These are phyloP conservation scores for Oasisia sp. DNA, from an alignment of 2,888 invertebrate genomes.

Conservation along the genomic window DNA sequence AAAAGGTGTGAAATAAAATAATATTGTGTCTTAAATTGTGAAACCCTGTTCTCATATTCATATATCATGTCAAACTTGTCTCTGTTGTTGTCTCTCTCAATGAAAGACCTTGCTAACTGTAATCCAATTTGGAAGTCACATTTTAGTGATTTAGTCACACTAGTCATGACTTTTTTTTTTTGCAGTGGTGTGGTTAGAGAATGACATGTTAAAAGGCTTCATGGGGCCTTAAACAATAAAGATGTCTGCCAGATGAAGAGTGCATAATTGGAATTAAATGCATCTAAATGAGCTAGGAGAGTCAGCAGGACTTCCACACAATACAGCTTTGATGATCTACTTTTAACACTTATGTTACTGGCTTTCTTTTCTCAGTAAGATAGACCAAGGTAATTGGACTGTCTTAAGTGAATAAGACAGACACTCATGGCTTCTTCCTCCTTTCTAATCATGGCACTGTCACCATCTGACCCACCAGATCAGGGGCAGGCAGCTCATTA, in stretches of 20 bases:
- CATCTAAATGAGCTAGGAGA: not conserved
- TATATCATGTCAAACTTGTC: not conserved
- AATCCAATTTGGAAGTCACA: not conserved
- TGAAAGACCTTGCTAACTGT: not conserved
- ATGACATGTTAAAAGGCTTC: too few relatives aligned
- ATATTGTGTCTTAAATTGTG: not conserved
- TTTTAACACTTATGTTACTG: not conserved
- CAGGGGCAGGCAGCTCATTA: not conserved
- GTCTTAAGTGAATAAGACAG: not conserved
- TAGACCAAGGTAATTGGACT: not conserved
- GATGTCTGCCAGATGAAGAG: not conserved
- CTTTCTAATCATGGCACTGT: not conserved
- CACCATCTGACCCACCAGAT: too few relatives aligned
- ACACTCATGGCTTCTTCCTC: not conserved
- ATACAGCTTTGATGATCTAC: not conserved
- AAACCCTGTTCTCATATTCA: not conserved
- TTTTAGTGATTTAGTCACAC: too few relatives aligned
- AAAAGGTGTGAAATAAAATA: not conserved
- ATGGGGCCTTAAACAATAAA: not conserved
- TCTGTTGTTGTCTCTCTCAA: not conserved
- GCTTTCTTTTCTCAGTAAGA: not conserved
- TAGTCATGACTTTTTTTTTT: too few relatives aligned
- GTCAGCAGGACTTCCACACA: not conserved
- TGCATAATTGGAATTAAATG: slow-evolving; percentile 6
- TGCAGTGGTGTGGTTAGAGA: too few relatives aligned